phyloP scores from a whole-genome alignment of 2,113 vertebrate species.

The Aphyosemion australe region DNA sequence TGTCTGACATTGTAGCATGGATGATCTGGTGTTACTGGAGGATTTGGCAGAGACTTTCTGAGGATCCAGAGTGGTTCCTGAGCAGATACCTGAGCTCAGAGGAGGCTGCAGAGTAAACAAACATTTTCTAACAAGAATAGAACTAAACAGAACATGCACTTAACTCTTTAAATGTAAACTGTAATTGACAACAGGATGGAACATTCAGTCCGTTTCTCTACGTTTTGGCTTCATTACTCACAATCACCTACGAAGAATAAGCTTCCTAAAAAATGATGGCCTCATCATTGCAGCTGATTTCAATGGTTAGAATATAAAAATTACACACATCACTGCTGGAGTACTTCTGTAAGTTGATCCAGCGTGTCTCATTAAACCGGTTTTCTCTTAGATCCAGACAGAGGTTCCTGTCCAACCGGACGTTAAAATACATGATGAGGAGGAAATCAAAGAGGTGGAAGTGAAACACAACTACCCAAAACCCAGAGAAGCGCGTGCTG shows the following conservation, averaged over 20 bases:
- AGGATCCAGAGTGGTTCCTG: too few relatives aligned
- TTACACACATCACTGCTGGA: not conserved
- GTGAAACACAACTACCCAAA: constrained; percentile 39
- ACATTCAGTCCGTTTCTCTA: too few relatives aligned
- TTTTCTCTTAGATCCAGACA: constrained; percentile 78
- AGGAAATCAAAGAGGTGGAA: constrained; percentile 53
- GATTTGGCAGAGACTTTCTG: too few relatives aligned
- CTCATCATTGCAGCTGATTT: constrained; percentile 88
- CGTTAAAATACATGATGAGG: constrained; percentile 24
- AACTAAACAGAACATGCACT: too few relatives aligned
- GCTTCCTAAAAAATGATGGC: constrained; percentile 87
- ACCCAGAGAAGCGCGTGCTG: constrained; percentile 62
- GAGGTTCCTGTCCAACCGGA: constrained; percentile 74
- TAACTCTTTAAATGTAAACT: too few relatives aligned
- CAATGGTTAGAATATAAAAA: constrained; percentile 75
- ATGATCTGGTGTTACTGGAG: too few relatives aligned
- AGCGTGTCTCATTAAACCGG: not conserved
- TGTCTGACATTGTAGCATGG: too few relatives aligned
- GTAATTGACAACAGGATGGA: too few relatives aligned
- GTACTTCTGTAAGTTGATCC: not conserved
- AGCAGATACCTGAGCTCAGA: too few relatives aligned
- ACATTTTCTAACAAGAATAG: too few relatives aligned
- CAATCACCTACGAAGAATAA: constrained; percentile 76
- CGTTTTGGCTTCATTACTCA: constrained; percentile 87
- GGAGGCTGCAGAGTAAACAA: too few relatives aligned